Conservation (phyloP, 1,140 invertebrate genomes). For the Aphaenogaster rudis region DNA sequence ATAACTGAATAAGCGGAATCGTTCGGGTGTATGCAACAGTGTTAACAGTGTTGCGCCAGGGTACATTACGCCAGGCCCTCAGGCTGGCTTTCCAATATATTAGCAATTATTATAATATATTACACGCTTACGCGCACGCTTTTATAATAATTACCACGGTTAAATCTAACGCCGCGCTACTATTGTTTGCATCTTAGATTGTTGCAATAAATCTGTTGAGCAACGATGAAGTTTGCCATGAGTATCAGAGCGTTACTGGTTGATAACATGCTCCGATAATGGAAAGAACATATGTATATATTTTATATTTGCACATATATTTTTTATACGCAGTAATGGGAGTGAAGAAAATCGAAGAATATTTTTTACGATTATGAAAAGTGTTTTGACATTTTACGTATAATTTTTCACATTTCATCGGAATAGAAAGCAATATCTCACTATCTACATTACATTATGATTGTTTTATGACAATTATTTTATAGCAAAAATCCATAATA, state of each 20-base stretch:
- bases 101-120: conserved; percentile 64
- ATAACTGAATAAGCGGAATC: conserved; percentile 60
- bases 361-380: neutral
- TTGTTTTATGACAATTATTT: neutral
- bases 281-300: conserved; percentile 35
- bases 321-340: neutral
- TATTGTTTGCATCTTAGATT: conserved; percentile 56
- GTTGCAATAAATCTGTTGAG: conserved; percentile 58
- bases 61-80: conserved; percentile 45
- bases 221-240: conserved; percentile 47
- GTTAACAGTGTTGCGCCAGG: conserved; percentile 49
- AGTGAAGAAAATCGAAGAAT: conserved; percentile 1
- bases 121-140: conserved; percentile 48
- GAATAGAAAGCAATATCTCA: neutral
- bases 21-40: conserved; percentile 7
- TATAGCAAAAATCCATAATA: neutral
- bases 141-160: conserved; percentile 56
- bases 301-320: conserved; percentile 20
- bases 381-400: neutral
- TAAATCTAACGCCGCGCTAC: conserved; percentile 40
- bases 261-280: conserved; percentile 53
- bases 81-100: conserved; percentile 47
- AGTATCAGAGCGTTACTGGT: conserved; percentile 54
- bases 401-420: neutral
- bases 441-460: neutral